Base-by-base conservation (phyloP, 2,888 invertebrate species). In the Andrena minutula region DNA sequence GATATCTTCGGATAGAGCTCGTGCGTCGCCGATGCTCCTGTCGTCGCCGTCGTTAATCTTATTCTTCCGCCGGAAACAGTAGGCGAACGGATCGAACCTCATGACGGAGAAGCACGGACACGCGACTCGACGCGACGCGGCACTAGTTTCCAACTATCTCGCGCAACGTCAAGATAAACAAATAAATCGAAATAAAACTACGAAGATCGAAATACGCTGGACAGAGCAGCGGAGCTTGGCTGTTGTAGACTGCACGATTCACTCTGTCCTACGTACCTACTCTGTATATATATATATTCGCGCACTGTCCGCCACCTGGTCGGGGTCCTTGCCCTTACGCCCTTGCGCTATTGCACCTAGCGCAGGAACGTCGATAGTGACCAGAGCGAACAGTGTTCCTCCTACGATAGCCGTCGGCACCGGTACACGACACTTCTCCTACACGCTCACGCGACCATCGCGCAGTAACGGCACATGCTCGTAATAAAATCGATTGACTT, bases 311-410 rank as follows among this genome's bases (percentile, higher is more conserved):
- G 87, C 79, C 81, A 91, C 10, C 53, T 5, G 23, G 23, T 26
- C 3, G 61, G 89, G 93, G 93, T 93, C 92, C 92, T 93, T 93
- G 93, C 93, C 92, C 93, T 92, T 92, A 91, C 88, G 49, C 30
- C 78, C 83, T 86, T 88, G 86, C 53, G 23, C 53, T 20, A 41
- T 53, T 53, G 26, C 88, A 89, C 91, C 90, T 90, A 90, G 88
- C 85, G 89, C 82, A 84, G 83, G 88, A 92, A 92, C 91, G 92
- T 93, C 91, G 92, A 93, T 92, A 92, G 89, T 89, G 87, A 83
- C 85, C 83, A 80, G 53, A 60, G 28, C 65, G 75, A 70, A 76
- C 30, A 60, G 20, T 47, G n/a, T 47, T 28, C 56, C 58, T 30
- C 35, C 28, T 30, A 41, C 47, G 41, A 41, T 28, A 20, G 8